phyloP scores from a whole-genome alignment of 2,797 vertebrate species.

The Halcyon smyrnensis region DNA sequence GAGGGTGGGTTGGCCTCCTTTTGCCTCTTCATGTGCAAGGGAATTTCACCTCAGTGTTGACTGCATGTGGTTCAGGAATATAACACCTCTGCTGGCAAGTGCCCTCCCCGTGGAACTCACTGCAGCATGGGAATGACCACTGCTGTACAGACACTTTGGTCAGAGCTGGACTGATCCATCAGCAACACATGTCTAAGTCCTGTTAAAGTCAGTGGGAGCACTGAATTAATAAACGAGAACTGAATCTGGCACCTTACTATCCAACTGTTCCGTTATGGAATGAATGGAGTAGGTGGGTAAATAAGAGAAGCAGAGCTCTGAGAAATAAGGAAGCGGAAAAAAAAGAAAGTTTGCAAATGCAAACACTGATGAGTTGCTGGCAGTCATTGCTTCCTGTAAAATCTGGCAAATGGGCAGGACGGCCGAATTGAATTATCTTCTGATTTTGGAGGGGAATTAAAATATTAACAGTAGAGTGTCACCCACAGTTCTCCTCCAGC shows the following conservation, averaged over 20 bases:
- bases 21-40: neutral
- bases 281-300: neutral
- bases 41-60: neutral
- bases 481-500: neutral
- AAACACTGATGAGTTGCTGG: neutral
- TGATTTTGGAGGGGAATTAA: neutral
- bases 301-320: neutral
- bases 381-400: constrained; percentile 9
- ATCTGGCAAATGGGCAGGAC: neutral
- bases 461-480: neutral
- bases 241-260: neutral
- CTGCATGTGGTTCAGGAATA: neutral
- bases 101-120: neutral
- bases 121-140: neutral
- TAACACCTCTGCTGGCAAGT: neutral
- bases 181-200: neutral
- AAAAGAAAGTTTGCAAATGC: neutral
- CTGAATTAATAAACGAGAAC: neutral
- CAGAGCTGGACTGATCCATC: neutral
- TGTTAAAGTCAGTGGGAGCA: neutral
- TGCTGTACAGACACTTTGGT: neutral
- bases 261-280: neutral
- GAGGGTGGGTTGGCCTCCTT: neutral
- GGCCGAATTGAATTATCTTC: constrained; percentile 14
- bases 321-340: neutral